Evolutionary conservation across 2,797 vertebrate genomes (phyloP).

Genomic region (Borostomias antarcticus): DNA sequence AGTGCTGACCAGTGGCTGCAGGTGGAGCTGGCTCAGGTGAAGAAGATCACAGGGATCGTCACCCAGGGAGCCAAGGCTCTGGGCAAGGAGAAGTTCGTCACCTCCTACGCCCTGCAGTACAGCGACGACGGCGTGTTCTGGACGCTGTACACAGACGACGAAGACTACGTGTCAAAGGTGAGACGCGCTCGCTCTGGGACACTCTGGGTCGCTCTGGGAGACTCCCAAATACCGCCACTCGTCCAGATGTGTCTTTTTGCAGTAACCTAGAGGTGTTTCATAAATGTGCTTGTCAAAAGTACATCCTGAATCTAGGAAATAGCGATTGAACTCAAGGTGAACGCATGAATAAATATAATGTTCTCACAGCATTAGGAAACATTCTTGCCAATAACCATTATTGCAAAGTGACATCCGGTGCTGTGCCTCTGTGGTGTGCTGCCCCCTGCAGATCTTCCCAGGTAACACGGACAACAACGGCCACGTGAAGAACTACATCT

Average conservation of each 20-base stretch:
- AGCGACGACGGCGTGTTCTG: slow-evolving; percentile 82
- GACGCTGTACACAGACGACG: slow-evolving; percentile 80
- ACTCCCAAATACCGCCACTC: too few relatives aligned
- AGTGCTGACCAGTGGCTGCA: slow-evolving; percentile 91
- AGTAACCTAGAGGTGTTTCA: too few relatives aligned
- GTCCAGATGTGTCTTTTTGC: too few relatives aligned
- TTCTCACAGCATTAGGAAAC: too few relatives aligned
- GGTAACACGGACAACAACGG: slow-evolving; percentile 82
- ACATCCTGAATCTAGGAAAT: too few relatives aligned
- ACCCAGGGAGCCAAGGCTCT: slow-evolving; percentile 89
- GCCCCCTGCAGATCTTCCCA: slow-evolving; percentile 79
- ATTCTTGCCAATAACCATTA: neutral
- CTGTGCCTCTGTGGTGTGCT: slow-evolving; percentile 27
- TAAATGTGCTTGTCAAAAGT: too few relatives aligned
- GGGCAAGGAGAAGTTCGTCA: slow-evolving; percentile 83
- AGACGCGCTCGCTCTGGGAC: slow-evolving; percentile 1
- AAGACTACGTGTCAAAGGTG: slow-evolving; percentile 80
- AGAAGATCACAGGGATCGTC: slow-evolving; percentile 90
- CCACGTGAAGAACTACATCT: slow-evolving; percentile 87
- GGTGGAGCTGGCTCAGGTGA: slow-evolving; percentile 83
- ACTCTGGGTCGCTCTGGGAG: neutral
- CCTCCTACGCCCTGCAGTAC: slow-evolving; percentile 80
- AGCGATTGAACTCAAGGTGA: too few relatives aligned
- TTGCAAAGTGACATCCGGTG: too few relatives aligned
- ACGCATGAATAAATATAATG: too few relatives aligned